A percentile compares a stretch with the other conserved stretches of the same genome.
Evolutionary conservation across 2,797 vertebrate genomes (phyloP).

Genomic region (Chiroxiphia lanceolata): DNA sequence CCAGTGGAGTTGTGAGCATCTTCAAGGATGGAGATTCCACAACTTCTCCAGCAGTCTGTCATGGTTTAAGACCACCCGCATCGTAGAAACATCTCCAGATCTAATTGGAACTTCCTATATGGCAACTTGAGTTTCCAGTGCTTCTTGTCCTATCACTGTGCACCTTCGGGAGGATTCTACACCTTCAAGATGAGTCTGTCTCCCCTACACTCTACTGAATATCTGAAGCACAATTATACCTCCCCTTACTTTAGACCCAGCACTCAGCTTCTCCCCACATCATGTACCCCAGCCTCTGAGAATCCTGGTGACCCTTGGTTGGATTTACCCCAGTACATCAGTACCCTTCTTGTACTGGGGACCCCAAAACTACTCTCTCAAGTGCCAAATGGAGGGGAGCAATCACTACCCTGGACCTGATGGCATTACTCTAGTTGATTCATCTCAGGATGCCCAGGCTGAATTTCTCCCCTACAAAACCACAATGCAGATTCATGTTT

Average conservation of each 20-base stretch:
- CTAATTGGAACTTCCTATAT: not conserved
- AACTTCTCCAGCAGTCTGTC: not conserved
- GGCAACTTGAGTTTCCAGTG: not conserved
- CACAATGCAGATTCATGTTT: not conserved
- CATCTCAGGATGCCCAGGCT: not conserved
- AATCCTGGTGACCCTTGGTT: not conserved
- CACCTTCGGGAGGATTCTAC: not conserved
- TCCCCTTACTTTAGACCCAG: not conserved
- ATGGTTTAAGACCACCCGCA: not conserved
- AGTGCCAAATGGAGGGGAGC: not conserved
- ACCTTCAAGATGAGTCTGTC: not conserved
- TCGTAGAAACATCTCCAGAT: not conserved
- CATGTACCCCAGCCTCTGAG: not conserved
- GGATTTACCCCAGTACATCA: not conserved
- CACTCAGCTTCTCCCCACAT: not conserved
- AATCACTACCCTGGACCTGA: not conserved
- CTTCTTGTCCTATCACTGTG: not conserved
- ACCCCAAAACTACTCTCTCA: not conserved
- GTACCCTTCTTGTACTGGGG: not conserved
- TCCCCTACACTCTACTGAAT: rapidly evolving
- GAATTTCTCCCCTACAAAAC: not conserved
- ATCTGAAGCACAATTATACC: not conserved
- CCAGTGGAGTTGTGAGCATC: not conserved
- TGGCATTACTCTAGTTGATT: not conserved
- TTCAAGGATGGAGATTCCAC: not conserved